phyloP scores from a whole-genome alignment of 2,888 invertebrate species.

The Nemotelus pantherinus region DNA sequence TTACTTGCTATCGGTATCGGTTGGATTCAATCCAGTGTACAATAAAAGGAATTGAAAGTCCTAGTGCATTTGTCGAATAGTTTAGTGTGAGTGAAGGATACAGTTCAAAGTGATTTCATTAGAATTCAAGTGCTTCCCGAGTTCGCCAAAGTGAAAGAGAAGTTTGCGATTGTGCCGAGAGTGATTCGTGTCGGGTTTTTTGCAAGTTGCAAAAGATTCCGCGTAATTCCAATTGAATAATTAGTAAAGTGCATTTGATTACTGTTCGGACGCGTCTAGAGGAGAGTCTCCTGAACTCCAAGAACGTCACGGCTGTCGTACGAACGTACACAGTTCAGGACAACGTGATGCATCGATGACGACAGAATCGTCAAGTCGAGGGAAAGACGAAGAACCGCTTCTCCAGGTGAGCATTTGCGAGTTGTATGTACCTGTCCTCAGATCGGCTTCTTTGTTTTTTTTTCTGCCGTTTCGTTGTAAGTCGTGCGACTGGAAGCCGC shows the following conservation, averaged over 20 bases:
- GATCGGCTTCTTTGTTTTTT: conserved; percentile 14
- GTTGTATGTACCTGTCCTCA: conserved; percentile 10
- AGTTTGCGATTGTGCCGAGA: neutral
- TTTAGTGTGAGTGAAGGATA: conserved; percentile 3
- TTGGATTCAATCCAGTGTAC: neutral
- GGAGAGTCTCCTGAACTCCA: neutral
- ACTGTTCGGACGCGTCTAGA: conserved; percentile 18
- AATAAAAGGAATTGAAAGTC: conserved; percentile 12
- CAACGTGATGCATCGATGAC: conserved; percentile 30
- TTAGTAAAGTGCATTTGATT: conserved; percentile 21
- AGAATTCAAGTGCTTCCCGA: neutral
- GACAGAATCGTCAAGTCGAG: neutral
- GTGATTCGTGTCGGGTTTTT: neutral
- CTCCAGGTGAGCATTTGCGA: conserved; percentile 12
- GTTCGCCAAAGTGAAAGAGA: neutral
- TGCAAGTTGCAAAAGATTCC: neutral
- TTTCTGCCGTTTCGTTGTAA: neutral
- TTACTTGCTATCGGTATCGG: neutral
- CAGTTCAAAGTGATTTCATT: neutral
- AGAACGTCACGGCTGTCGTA: neutral
- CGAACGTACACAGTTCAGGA: neutral
- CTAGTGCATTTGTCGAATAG: neutral
- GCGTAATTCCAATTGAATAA: neutral
- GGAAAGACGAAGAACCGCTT: neutral
- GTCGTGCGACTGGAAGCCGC: conserved; percentile 5